These are phyloP conservation scores for Anabas testudineus DNA, from an alignment of 2,797 vertebrate genomes.

Conservation along the genomic window DNA sequence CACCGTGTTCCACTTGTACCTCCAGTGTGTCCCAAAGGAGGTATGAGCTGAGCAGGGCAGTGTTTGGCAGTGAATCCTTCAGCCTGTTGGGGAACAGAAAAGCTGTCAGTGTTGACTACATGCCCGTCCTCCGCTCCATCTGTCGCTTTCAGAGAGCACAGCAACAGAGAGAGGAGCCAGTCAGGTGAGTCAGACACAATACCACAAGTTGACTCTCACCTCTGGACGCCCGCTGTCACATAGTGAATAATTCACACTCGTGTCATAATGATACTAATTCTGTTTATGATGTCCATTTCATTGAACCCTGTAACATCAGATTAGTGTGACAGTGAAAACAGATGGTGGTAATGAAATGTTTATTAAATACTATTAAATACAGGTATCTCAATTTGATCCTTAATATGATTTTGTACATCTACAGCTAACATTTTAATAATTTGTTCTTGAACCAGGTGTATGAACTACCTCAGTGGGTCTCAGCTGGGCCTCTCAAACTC, in stretches of 20 bases:
- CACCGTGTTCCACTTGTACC: not conserved
- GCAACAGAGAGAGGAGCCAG: constrained; percentile 82
- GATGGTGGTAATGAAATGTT: not conserved
- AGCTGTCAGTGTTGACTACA: constrained; percentile 86
- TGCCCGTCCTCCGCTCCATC: constrained; percentile 89
- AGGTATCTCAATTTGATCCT: not conserved
- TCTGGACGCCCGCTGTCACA: not conserved
- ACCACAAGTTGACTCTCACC: not conserved
- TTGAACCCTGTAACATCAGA: not conserved
- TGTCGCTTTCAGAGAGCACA: constrained; percentile 84
- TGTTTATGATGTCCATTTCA: not conserved
- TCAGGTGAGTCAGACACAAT: constrained; percentile 80
- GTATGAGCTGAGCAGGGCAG: constrained; percentile 75
- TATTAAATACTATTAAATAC: not conserved
- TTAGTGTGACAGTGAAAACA: not conserved
- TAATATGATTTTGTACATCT: not conserved
- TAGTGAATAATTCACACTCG: not conserved
- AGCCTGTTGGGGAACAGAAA: constrained; percentile 84
- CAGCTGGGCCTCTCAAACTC: constrained; percentile 87
- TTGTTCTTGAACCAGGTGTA: constrained; percentile 75
- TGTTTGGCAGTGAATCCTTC: constrained; percentile 83
- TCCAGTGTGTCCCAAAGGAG: constrained; percentile 80
- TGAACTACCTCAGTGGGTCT: constrained; percentile 88
- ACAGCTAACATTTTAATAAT: not conserved
- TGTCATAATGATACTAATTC: not conserved